A percentile compares a stretch with the other conserved stretches of the same genome.
phyloP scores from a whole-genome alignment of 2,888 invertebrate species.

The Trachelus iudaicus region DNA sequence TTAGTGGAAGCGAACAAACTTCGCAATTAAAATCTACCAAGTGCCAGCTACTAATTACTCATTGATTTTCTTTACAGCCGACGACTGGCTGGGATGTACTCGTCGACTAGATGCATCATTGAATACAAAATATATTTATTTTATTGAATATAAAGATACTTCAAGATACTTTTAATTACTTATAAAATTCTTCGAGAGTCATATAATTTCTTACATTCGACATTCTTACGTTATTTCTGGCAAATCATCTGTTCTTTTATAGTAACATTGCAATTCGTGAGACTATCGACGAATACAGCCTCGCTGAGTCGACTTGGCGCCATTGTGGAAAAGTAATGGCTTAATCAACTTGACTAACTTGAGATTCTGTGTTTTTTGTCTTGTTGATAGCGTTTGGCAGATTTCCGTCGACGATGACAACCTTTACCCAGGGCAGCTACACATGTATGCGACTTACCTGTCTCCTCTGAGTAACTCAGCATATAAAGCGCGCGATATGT shows the following conservation, averaged over 20 bases:
- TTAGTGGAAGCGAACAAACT: conserved; percentile 45
- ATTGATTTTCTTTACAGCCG: conserved; percentile 45
- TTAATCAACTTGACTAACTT: conserved; percentile 27
- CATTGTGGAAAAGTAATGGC: conserved; percentile 8
- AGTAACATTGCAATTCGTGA: background rate
- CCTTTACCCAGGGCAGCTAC: conserved; percentile 88
- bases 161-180: background rate
- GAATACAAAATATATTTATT: background rate
- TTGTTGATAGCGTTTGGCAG: conserved; percentile 80
- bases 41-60: conserved; percentile 50
- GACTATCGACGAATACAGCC: background rate
- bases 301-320: background rate
- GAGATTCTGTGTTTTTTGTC: conserved; percentile 57
- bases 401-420: conserved; percentile 83
- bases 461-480: conserved; percentile 54
- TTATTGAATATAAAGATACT: background rate
- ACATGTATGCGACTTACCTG: conserved; percentile 79
- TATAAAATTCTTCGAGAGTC: background rate
- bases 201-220: background rate
- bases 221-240: background rate
- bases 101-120: background rate
- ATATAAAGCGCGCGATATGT: conserved; percentile 46
- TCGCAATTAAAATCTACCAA: conserved; percentile 31
- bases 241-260: background rate
- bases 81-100: background rate